These are phyloP conservation scores for Chromis chromis DNA, from an alignment of 2,797 vertebrate species.

Conservation along the genomic window DNA sequence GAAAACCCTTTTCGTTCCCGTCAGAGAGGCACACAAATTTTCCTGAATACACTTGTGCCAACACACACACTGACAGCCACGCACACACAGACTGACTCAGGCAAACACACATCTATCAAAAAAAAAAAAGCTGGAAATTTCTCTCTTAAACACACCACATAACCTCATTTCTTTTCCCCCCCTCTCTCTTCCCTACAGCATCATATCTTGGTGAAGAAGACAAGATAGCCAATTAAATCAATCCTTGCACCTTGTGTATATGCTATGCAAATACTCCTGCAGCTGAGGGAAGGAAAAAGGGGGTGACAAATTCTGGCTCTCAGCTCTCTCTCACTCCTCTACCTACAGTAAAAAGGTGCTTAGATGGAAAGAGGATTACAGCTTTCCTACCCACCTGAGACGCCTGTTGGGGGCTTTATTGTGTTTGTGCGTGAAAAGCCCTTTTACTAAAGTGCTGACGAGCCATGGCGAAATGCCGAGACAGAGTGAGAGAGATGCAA, in stretches of 20 bases:
- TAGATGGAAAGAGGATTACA: constrained; percentile 81
- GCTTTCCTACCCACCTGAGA: constrained; percentile 80
- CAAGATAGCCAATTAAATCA: constrained; percentile 73
- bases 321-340: constrained; percentile 41
- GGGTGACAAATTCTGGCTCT: constrained; percentile 65
- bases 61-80: constrained; percentile 2
- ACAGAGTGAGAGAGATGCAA: constrained; percentile 71
- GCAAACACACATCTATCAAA: constrained; percentile 22
- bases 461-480: constrained; percentile 72
- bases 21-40: constrained; percentile 33
- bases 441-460: constrained; percentile 81
- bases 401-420: constrained; percentile 77
- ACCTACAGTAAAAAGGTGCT: constrained; percentile 77
- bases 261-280: constrained; percentile 66
- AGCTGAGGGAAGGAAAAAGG: constrained; percentile 45
- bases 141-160: constrained; percentile 33
- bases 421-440: constrained; percentile 80
- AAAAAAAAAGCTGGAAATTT: constrained; percentile 45
- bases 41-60: constrained; percentile 4
- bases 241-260: constrained; percentile 57
- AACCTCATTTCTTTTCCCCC: constrained; percentile 13
- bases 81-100: constrained; percentile 1
- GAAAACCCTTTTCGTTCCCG: constrained; percentile 21
- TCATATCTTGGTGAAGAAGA: constrained; percentile 52
- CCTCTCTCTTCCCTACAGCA: neutral